Conservation (phyloP, 2,113 vertebrate species). For the Sebastes fasciatus region DNA sequence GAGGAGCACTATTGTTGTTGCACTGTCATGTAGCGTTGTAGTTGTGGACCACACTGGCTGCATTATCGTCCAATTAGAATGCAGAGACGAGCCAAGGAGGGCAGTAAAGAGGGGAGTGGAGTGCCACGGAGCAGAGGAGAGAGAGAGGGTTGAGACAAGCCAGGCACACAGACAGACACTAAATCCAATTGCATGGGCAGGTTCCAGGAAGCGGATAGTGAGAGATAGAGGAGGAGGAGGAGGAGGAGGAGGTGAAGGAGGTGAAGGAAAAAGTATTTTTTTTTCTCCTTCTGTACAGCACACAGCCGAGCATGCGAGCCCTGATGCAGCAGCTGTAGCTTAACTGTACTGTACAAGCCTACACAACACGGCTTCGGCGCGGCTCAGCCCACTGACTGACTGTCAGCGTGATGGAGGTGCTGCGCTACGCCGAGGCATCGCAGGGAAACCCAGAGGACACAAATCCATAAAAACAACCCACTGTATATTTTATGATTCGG, state of each 20-base stretch:
- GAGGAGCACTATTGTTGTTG: conserved; percentile 63
- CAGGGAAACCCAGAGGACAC: conserved; percentile 59
- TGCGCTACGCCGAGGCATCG: conserved; percentile 35
- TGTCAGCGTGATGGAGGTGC: conserved; percentile 65
- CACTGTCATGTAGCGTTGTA: conserved; percentile 65
- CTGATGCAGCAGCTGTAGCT: conserved; percentile 64
- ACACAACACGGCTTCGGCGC: conserved; percentile 37
- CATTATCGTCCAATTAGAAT: conserved; percentile 77
- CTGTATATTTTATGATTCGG: conserved; percentile 59
- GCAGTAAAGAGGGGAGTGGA: conserved; percentile 57
- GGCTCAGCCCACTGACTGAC: conserved; percentile 54
- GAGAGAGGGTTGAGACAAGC: conserved; percentile 70
- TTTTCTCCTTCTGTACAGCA: conserved; percentile 29
- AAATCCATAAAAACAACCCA: conserved; percentile 60
- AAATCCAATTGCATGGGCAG: conserved; percentile 79
- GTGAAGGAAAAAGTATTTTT: conserved; percentile 18
- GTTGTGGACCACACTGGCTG: conserved; percentile 70
- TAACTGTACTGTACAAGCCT: conserved; percentile 61
- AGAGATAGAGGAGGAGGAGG: conserved; percentile 55
- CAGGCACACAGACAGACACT: conserved; percentile 77
- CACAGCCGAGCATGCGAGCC: conserved; percentile 39
- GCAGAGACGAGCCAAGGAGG: conserved; percentile 64
- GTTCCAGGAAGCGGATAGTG: conserved; percentile 75
- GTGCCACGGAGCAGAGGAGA: conserved; percentile 44
- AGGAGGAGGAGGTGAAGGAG: conserved; percentile 34